Evolutionary conservation across 23 tunicate species (phyloP).

Genomic region (Trididemnum nubilum): DNA sequence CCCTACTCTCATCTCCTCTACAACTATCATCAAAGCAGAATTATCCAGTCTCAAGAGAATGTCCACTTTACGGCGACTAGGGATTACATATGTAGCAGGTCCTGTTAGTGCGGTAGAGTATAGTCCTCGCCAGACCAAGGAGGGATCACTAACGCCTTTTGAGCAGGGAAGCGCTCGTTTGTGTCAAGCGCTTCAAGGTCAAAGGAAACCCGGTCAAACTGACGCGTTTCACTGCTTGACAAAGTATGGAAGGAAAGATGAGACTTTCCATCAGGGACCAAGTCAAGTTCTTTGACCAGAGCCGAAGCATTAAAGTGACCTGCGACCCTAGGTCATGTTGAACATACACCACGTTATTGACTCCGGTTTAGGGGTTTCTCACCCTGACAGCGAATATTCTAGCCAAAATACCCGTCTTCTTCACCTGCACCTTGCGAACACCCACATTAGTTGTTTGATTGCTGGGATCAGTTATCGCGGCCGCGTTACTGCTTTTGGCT

Average conservation of each 20-base stretch:
- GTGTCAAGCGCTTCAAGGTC: background rate
- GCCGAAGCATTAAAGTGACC: background rate
- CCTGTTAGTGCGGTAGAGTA: background rate
- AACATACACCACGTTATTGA: background rate
- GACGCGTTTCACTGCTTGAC: background rate
- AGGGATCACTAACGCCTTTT: background rate
- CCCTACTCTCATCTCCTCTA: too few species aligned
- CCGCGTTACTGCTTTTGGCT: background rate
- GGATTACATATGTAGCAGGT: too few species aligned
- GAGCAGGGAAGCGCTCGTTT: background rate
- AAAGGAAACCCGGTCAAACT: background rate
- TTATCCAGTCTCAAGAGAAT: too few species aligned
- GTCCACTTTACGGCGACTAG: too few species aligned
- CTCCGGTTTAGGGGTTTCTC: background rate
- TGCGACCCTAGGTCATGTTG: constrained; percentile 2
- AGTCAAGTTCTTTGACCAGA: background rate
- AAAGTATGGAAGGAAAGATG: background rate
- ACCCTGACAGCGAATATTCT: background rate
- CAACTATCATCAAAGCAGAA: too few species aligned
- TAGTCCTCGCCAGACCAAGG: background rate
- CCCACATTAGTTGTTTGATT: background rate
- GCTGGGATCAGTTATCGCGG: background rate
- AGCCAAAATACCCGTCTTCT: background rate
- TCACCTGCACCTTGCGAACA: background rate
- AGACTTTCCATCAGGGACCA: background rate